Evolutionary conservation across 92 coral and sea anemone genomes (phyloP).

Genomic region (Plumapathes pennacea): DNA sequence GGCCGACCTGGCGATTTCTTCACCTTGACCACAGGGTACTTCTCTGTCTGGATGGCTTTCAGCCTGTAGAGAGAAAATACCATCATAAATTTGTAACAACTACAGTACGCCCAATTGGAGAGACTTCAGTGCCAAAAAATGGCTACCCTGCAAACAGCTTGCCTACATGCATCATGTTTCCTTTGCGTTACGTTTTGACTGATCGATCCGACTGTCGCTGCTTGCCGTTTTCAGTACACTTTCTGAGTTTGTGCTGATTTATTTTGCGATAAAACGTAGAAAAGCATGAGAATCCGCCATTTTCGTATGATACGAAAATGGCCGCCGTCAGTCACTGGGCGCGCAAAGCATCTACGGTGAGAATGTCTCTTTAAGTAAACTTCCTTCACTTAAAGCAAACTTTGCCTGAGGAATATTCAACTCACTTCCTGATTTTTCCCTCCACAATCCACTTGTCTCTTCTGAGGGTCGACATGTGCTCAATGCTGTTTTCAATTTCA

Average conservation of each 20-base stretch:
- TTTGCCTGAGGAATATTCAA: not conserved
- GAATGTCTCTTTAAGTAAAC: too few relatives aligned
- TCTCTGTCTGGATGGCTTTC: constrained; percentile 90
- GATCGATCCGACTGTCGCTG: too few relatives aligned
- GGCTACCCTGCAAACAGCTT: not conserved
- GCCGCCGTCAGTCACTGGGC: too few relatives aligned
- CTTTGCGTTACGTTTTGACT: not conserved
- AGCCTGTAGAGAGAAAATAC: constrained; percentile 33
- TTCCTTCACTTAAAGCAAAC: not conserved
- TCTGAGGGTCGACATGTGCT: constrained; percentile 88
- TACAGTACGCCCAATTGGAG: not conserved
- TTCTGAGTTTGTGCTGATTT: too few relatives aligned
- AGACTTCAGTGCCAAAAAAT: not conserved
- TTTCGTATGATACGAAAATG: too few relatives aligned
- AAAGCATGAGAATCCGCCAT: too few relatives aligned
- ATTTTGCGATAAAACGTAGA: too few relatives aligned
- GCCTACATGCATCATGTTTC: not conserved
- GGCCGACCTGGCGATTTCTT: constrained; percentile 96
- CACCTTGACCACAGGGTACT: constrained; percentile 92
- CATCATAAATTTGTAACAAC: not conserved
- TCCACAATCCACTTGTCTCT: constrained; percentile 96
- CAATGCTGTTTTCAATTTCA: constrained; percentile 94
- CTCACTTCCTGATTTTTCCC: constrained; percentile 95
- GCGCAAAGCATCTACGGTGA: too few relatives aligned
- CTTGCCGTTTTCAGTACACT: too few relatives aligned